Conservation (phyloP, 2,888 invertebrate genomes). For the Trypoxylon attenuatum region DNA sequence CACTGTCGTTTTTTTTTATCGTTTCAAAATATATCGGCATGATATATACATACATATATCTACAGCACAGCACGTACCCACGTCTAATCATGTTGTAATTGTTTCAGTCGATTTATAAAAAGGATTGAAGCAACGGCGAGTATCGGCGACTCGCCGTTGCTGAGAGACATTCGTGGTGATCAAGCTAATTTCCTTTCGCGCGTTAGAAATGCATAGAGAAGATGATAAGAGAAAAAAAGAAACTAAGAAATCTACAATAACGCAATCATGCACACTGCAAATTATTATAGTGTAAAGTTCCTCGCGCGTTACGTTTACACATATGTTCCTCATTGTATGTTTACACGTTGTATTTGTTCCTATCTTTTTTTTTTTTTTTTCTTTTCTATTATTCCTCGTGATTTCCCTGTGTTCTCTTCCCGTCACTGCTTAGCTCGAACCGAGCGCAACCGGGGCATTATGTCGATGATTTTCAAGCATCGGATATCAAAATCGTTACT, state of each 20-base stretch:
- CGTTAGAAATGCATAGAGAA: no score
- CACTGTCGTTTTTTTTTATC: constrained; percentile 5
- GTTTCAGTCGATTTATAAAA: no score
- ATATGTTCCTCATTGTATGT: constrained; percentile 68
- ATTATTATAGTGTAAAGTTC: constrained; percentile 65
- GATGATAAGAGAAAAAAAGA: no score
- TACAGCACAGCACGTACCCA: constrained; percentile 51
- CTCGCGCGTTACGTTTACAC: constrained; percentile 63
- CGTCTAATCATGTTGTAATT: no score
- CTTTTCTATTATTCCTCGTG: constrained; percentile 6
- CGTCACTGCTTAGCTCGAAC: constrained; percentile 27
- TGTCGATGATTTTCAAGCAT: constrained; percentile 19
- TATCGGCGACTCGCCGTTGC: no score
- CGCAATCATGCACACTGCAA: constrained; percentile 42
- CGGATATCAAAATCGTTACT: not conserved
- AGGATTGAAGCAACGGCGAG: no score
- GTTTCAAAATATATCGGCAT: constrained; percentile 12
- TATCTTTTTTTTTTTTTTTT: constrained; percentile 63
- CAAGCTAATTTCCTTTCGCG: constrained; percentile 4
- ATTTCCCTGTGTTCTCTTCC: not conserved
- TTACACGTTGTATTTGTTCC: constrained; percentile 65
- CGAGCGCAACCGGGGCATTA: constrained; percentile 38
- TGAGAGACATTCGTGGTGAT: no score
- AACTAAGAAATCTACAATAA: no score
- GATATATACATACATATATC: no score